phyloP scores from a whole-genome alignment of 2,888 invertebrate species.

The Calliscelio sp. region DNA sequence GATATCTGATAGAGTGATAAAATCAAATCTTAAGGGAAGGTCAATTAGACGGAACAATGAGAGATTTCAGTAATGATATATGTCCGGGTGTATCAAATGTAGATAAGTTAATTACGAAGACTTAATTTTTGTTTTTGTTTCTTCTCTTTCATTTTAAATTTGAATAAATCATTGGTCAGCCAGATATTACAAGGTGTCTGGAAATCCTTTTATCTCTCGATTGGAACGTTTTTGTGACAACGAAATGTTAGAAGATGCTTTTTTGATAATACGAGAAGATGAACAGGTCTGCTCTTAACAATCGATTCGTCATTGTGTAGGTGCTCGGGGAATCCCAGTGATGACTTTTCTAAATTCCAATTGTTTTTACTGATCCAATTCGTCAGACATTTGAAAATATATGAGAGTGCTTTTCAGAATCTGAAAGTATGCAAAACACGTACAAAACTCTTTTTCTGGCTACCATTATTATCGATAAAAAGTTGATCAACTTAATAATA shows the following conservation, averaged over 20 bases:
- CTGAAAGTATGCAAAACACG: slow-evolving; percentile 22
- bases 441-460: too few relatives aligned
- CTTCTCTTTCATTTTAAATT: too few relatives aligned
- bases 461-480: too few relatives aligned
- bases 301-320: slow-evolving; percentile 33
- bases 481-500: slow-evolving; percentile 4
- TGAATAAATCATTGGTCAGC: slow-evolving; percentile 18
- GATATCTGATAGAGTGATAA: slow-evolving; percentile 50
- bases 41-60: slow-evolving; percentile 59
- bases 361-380: not conserved
- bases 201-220: not conserved
- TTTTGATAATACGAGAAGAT: not conserved
- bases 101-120: slow-evolving; percentile 52
- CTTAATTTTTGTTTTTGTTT: slow-evolving; percentile 25
- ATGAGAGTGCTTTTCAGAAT: not conserved
- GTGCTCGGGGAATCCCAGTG: slow-evolving; percentile 31
- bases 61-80: slow-evolving; percentile 36
- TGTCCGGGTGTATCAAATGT: slow-evolving; percentile 34
- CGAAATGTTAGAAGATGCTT: not conserved
- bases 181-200: slow-evolving; percentile 4
- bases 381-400: too few relatives aligned
- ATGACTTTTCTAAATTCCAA: slow-evolving; percentile 21
- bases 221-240: not conserved
- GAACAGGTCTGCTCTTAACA: not conserved
- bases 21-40: slow-evolving; percentile 63